A percentile compares a stretch with the other conserved stretches of the same genome.
Conservation (phyloP, 2,797 vertebrate species). For the Tragelaphus oryx region DNA sequence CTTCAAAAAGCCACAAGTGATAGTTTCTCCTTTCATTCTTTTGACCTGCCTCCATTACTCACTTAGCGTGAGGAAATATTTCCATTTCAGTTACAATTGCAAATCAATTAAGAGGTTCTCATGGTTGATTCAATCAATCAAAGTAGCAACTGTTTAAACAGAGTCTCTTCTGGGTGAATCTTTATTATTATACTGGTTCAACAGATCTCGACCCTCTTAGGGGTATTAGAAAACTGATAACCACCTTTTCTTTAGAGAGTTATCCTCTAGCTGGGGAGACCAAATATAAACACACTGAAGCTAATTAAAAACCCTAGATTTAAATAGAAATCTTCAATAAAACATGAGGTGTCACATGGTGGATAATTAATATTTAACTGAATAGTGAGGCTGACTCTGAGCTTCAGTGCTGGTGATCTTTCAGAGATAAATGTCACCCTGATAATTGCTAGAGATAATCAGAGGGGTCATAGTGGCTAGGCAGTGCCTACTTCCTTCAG, state of each 20-base stretch:
- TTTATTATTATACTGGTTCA: neutral
- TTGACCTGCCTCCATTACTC: neutral
- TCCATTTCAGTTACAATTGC: neutral
- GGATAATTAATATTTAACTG: neutral
- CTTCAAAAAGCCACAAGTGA: neutral
- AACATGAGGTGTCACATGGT: neutral
- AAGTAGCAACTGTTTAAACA: neutral
- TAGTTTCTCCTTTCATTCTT: neutral
- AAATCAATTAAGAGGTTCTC: neutral
- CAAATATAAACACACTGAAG: neutral
- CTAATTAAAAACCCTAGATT: neutral
- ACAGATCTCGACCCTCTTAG: neutral
- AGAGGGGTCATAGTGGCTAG: neutral
- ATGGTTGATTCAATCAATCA: neutral
- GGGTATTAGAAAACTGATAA: neutral
- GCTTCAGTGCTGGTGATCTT: neutral
- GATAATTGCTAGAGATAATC: neutral
- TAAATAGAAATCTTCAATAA: neutral
- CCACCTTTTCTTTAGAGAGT: neutral
- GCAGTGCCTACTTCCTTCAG: fast-evolving
- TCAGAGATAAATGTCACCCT: too few species aligned
- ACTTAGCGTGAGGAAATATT: neutral
- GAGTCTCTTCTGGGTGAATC: neutral
- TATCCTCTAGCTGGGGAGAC: neutral
- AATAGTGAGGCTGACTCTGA: neutral